Conservation (phyloP, 1,140 invertebrate species). For the Protaetia brevitarsis region DNA sequence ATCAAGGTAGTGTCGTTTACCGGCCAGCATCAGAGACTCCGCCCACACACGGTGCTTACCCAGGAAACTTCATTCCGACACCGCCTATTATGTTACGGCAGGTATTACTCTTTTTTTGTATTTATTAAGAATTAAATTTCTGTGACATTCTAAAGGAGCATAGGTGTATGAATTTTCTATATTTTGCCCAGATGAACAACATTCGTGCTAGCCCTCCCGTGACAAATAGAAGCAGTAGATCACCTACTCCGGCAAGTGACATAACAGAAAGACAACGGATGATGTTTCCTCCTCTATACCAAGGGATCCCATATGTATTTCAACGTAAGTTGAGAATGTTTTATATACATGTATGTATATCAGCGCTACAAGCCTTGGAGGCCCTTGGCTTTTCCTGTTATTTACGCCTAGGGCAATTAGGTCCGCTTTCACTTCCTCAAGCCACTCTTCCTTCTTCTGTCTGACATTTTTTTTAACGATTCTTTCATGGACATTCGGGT, state of each 20-base stretch:
- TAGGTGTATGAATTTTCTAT: no score
- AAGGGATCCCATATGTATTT: slow-evolving; percentile 45
- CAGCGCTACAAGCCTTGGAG: no score
- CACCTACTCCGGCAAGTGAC: slow-evolving; percentile 44
- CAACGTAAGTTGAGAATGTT: slow-evolving; percentile 40
- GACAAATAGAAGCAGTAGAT: slow-evolving; percentile 43
- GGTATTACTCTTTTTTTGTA: slow-evolving; percentile 29
- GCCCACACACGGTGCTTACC: slow-evolving; percentile 33
- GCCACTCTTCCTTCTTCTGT: no score
- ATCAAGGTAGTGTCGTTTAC: slow-evolving; percentile 30
- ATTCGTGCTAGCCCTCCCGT: slow-evolving; percentile 43
- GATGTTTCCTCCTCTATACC: slow-evolving; percentile 38
- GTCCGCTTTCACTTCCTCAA: no score
- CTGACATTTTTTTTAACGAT: no score
- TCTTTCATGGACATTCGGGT: no score
- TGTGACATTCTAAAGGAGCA: no score
- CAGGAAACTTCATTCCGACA: slow-evolving; percentile 28
- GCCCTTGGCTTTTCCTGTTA: no score
- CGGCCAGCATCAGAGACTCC: slow-evolving; percentile 43
- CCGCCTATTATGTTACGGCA: slow-evolving; percentile 41
- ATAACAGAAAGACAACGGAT: slow-evolving; percentile 42
- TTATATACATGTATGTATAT: not conserved
- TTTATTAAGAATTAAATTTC: no score
- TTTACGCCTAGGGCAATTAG: no score
- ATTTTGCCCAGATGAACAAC: slow-evolving; percentile 37